Conservation (phyloP, 2,113 vertebrate species). For the Rattus rattus region DNA sequence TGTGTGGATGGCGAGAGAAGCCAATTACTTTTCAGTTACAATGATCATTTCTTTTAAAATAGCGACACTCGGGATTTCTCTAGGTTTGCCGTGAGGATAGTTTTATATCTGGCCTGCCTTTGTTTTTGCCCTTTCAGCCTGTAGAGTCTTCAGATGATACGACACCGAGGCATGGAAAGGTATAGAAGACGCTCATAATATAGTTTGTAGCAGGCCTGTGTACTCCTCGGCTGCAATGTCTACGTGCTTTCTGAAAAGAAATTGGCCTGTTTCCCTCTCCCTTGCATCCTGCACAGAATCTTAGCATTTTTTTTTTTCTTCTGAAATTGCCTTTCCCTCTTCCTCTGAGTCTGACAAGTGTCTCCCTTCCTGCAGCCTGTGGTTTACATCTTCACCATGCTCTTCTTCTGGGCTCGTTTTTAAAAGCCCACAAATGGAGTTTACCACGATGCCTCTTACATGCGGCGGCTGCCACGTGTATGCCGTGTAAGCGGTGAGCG, state of each 20-base stretch:
- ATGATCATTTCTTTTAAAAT: conserved; percentile 48
- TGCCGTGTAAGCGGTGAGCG: not conserved
- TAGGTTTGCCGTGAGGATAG: not conserved
- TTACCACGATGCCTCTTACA: not conserved
- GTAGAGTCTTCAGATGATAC: not conserved
- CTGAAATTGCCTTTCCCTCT: not conserved
- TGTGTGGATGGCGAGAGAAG: conserved; percentile 49
- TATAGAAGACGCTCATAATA: not conserved
- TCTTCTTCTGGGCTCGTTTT: not conserved
- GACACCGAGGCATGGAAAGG: not conserved
- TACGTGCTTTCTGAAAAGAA: conserved; percentile 41
- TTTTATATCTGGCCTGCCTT: not conserved
- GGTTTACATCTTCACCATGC: not conserved
- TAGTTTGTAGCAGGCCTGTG: not conserved
- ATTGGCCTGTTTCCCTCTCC: not conserved
- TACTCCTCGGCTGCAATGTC: not conserved
- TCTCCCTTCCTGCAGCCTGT: not conserved
- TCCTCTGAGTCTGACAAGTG: not conserved
- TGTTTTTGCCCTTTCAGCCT: conserved; percentile 23
- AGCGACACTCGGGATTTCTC: not conserved
- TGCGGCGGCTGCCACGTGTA: not conserved
- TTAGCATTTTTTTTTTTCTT: not conserved
- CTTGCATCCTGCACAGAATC: not conserved
- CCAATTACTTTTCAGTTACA: conserved; percentile 69
- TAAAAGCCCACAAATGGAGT: conserved; percentile 1